These are phyloP conservation scores for Clusia tigrina DNA, from an alignment of 2,888 invertebrate genomes.

Conservation along the genomic window DNA sequence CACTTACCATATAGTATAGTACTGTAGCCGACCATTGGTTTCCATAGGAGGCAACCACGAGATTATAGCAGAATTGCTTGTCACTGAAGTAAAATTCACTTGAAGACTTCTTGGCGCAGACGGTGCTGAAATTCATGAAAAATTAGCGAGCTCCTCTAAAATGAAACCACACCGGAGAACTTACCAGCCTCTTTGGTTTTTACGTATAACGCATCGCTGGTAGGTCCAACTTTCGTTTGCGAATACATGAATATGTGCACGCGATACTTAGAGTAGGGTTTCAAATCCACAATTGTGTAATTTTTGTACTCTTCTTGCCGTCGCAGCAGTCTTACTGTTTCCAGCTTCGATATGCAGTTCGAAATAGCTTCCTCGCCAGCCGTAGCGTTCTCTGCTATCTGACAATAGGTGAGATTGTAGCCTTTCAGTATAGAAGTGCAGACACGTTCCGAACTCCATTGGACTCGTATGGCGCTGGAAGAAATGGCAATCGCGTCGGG, in stretches of 20 bases:
- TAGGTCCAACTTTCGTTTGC: conserved; percentile 66
- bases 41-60: conserved; percentile 72
- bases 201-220: conserved; percentile 68
- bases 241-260: conserved; percentile 72
- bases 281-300: conserved; percentile 68
- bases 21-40: conserved; percentile 76
- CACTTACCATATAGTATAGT: conserved; percentile 72
- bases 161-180: no score
- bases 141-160: no score
- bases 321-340: conserved; percentile 26
- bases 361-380: neutral
- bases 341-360: conserved; percentile 17
- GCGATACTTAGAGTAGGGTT: conserved; percentile 79
- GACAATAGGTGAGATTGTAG: conserved; percentile 78
- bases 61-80: conserved; percentile 70
- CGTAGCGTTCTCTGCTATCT: conserved; percentile 55
- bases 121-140: conserved; percentile 62
- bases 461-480: conserved; percentile 67
- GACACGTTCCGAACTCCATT: conserved; percentile 80
- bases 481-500: conserved; percentile 36
- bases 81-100: conserved; percentile 50
- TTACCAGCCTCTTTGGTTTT: conserved; percentile 75
- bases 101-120: conserved; percentile 66
- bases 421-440: conserved; percentile 76
- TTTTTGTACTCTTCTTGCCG: conserved; percentile 27